phyloP scores from a whole-genome alignment of 35 echinoderm and acorn worm genomes.

The Nesometra sesokonis region DNA sequence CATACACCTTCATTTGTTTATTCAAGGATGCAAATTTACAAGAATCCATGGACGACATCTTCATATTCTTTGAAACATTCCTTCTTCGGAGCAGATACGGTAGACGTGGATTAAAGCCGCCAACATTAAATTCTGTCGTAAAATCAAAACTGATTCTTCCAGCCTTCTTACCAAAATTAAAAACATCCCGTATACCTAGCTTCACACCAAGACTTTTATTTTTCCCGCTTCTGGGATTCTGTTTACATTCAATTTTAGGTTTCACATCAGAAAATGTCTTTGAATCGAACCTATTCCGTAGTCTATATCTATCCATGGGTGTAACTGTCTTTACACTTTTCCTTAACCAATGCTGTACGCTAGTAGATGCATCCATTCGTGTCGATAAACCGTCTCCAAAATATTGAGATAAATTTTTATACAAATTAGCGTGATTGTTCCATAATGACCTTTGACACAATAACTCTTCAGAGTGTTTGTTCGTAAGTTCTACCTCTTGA shows the following conservation, averaged over 20 bases:
- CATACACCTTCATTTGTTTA: neutral
- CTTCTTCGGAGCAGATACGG: neutral
- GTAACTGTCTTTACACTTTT: neutral
- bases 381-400: neutral
- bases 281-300: neutral
- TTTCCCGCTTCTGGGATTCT: neutral
- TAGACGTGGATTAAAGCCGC: neutral
- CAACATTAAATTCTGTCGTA: neutral
- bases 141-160: neutral
- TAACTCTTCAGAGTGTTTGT: neutral
- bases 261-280: neutral
- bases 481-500: neutral
- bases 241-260: neutral
- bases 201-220: no score
- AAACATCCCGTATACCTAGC: neutral
- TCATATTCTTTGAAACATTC: neutral
- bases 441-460: neutral
- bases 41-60: neutral
- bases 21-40: neutral
- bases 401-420: neutral
- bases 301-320: neutral
- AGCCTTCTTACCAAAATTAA: neutral
- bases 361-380: neutral
- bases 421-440: neutral
- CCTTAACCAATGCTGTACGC: neutral